Evolutionary conservation across 1,140 invertebrate genomes (phyloP), one percentile per base, ranked within the genome.

Genomic region (Heliconius eleuchia): DNA sequence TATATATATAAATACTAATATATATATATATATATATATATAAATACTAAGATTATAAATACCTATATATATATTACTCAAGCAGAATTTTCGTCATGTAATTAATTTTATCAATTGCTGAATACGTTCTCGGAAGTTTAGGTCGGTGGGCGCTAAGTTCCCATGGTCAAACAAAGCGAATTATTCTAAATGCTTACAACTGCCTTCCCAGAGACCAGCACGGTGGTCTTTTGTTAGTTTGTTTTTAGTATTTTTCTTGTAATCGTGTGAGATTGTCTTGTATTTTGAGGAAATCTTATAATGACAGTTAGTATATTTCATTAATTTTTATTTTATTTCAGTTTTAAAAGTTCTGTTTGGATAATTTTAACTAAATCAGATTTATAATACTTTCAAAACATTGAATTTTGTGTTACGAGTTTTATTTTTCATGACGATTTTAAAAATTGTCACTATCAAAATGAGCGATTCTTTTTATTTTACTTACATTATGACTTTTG

Each of bases 171-270:
- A 84, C 83, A 82, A 80, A 84, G 79, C 80, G 72, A 80, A 85
- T 87, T 89, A 83, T 85, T 85, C 80, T 84, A 84, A 90, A 89
- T 90, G 91, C 91, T 92, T 91, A 92, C 83, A 79, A 73, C 76
- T 80, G 86, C 74, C 78, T 92, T 92, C 89, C 88, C 85, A 86
- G 89, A 88, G 73, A 81, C 76, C 81, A 80, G 39, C 74, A 60
- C 60, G 83, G 84, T 87, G 82, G 85, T 83, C 79, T 80, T 82
- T 80, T 80, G 50, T 66, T 30, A 78, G 85, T 86, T 88, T 76
- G 76, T 78, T 84, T 85, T 84, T 81, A 88, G 86, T 90, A 81
- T 82, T 84, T 86, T 74, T 77, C 83, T 79, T 80, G 77, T 80
- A 83, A 76, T 84, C 81, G 83, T 82, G 82, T 76, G 84, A 78